Evolutionary conservation across 1,140 invertebrate genomes (phyloP), one percentile per base, ranked within the genome.

Genomic region (Condylostylus longicornis): DNA sequence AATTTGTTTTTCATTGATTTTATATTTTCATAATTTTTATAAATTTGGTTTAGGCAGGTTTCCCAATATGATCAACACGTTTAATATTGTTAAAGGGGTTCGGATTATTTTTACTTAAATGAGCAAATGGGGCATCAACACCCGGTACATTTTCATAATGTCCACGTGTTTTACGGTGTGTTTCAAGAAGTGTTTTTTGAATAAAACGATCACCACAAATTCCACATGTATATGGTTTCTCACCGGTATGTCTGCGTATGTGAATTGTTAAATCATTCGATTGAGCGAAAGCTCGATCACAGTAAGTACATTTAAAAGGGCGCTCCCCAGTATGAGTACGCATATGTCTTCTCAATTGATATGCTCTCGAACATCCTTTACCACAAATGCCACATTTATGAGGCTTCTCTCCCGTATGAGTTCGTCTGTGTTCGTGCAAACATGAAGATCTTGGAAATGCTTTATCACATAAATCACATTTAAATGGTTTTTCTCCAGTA

Each of bases 341-440:
- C 65, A 71, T 71, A 44, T 77, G 74, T 8, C 68, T 62, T 8
- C 68, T 65, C 42, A 77, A 51, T 46, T 73, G 72, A 43, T 71
- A 71, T 22, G 70, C 70, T 15, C 71, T 44, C 5, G 51, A 52
- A 27, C 55, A 58, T 6, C 57, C 66, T 58, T 59, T 56, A 0
- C 67, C 65, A 22, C 69, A 71, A 2, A 66, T 59, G 0, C 66
- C 65, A 40, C 72, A 75, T 2, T 68, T 42, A 37, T 64, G 68
- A 0, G 71, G 72, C 17, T 71, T 69, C 37, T 72, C 68, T 1
- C 65, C 68, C 0, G 70, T 71, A 48, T 77, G 74, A 0, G 63
- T 71, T 13, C 66, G 45, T 8, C 69, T 54, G 48, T 77, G 74
- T 38, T 49, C 52, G 20, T 52, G 48, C 3, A 58, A 43, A 41